Evolutionary conservation across 2,888 invertebrate species (phyloP), one percentile per base, ranked within the genome.

Genomic region (Tortricodes alternella): DNA sequence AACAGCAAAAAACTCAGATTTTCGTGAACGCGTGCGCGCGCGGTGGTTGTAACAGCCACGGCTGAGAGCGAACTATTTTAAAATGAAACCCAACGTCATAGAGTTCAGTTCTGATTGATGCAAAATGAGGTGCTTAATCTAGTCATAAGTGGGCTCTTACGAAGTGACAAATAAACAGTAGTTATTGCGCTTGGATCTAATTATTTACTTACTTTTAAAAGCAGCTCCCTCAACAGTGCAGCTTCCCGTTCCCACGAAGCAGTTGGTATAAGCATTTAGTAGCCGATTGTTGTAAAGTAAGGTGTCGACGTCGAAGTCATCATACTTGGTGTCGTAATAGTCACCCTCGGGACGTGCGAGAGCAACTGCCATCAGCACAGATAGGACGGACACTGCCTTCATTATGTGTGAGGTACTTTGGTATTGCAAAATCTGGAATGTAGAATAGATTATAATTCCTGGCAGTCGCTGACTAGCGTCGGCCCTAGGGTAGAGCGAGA

Each of bases 211-310:
- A 81, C 83, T 71, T 51, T 73, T 81, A 16, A 83, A 59, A 6
- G 73, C 73, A 5, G 59, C 63, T 27, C 74, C 81, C 51, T 81
- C 81, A 0, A 76, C 62, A 1, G 81, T 81, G 48, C 83, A 83
- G 41, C 70, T 74, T 0, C 78, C 79, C 1, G 60, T 62, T 11
- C 65, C 73, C 0, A 65, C 53, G 59, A 81, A 71, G 60, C 83
- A 83, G 0, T 60, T 24, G 0, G 57, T 43, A 19, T 78, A 78
- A 0, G 68, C 41, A 8, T 64, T 64, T 9, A 80, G 23, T 1
- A 81, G 66, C 1, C 78, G 68, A 0, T 15, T 2, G 19, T 74
- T 83, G 0, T 1, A 19, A 1, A 64, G 39, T 1, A 80, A 1
- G 5, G 74, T 67, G 0, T 74, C 66, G 0, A 74, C 62, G 24